Evolutionary conservation across 1,140 invertebrate genomes (phyloP).

Genomic region (Acromyrmex heyeri): DNA sequence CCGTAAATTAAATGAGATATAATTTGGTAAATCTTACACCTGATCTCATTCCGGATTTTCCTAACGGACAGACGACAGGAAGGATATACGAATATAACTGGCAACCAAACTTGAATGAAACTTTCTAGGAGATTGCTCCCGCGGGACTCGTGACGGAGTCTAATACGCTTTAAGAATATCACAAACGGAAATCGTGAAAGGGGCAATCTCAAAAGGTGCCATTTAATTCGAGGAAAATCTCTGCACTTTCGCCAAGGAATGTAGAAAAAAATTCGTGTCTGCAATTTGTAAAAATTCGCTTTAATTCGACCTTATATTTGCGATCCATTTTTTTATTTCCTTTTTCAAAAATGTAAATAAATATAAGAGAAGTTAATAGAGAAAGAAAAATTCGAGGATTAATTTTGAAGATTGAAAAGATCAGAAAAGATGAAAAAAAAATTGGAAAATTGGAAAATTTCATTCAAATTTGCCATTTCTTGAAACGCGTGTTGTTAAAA

Average conservation of each 20-base stretch:
- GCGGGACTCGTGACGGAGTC: constrained; percentile 42
- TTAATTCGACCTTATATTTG: background rate
- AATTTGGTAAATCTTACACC: background rate
- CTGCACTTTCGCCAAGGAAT: background rate
- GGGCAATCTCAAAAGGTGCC: constrained; percentile 51
- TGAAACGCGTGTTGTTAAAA: background rate
- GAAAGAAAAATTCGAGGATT: background rate
- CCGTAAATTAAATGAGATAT: constrained; percentile 14
- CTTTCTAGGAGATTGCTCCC: constrained; percentile 47
- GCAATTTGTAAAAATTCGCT: background rate
- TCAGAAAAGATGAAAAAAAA: background rate
- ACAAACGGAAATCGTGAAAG: constrained; percentile 55
- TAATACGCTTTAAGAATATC: constrained; percentile 63
- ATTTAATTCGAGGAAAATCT: constrained; percentile 50
- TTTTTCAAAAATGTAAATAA: background rate
- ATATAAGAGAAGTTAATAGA: background rate
- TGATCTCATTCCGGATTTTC: constrained; percentile 35
- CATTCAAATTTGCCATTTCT: background rate
- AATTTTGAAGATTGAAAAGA: background rate
- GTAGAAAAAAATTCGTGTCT: background rate
- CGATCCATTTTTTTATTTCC: background rate
- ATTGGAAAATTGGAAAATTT: background rate
- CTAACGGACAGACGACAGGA: constrained; percentile 34
- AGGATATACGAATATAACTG: constrained; percentile 35
- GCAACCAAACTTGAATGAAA: constrained; percentile 56